Conservation (phyloP, 2,888 invertebrate species). For the Drosophila maculinotata region DNA sequence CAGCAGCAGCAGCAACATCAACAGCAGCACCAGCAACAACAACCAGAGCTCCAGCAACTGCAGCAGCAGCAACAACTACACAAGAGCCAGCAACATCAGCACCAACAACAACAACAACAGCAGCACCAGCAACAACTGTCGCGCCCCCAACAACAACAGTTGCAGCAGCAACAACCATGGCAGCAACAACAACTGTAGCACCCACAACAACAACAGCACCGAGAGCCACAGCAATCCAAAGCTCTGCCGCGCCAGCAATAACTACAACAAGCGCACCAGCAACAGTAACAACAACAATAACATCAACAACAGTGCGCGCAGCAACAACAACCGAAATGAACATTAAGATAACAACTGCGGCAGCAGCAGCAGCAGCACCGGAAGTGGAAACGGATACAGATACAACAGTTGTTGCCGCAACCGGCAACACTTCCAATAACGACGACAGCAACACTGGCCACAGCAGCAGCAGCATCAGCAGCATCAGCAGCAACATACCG, state of each 20-base stretch:
- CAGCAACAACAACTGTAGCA: conserved; percentile 8
- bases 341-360: conserved; percentile 30
- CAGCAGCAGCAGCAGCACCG: conserved; percentile 19
- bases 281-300: conserved; percentile 28
- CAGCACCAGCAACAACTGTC: conserved; percentile 33
- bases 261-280: conserved; percentile 19
- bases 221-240: conserved; percentile 14
- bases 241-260: conserved; percentile 26
- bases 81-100: conserved; percentile 7
- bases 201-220: conserved; percentile 25
- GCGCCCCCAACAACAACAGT: background rate
- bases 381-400: conserved; percentile 32
- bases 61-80: conserved; percentile 25
- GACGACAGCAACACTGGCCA: conserved; percentile 3
- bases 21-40: conserved; percentile 4
- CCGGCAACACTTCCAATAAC: conserved; percentile 29
- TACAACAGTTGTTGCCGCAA: conserved; percentile 19
- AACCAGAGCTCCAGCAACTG: conserved; percentile 18
- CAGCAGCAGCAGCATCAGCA: conserved; percentile 5
- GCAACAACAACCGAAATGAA: conserved; percentile 34
- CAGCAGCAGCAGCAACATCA: conserved; percentile 19
- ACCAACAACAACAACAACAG: conserved; percentile 21
- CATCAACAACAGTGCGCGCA: conserved; percentile 3
- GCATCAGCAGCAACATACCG: conserved; percentile 1
- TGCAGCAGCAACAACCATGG: conserved; percentile 16